Base-by-base conservation (phyloP, 2,888 invertebrate genomes). In the Caenorhabditis macrosperma region DNA sequence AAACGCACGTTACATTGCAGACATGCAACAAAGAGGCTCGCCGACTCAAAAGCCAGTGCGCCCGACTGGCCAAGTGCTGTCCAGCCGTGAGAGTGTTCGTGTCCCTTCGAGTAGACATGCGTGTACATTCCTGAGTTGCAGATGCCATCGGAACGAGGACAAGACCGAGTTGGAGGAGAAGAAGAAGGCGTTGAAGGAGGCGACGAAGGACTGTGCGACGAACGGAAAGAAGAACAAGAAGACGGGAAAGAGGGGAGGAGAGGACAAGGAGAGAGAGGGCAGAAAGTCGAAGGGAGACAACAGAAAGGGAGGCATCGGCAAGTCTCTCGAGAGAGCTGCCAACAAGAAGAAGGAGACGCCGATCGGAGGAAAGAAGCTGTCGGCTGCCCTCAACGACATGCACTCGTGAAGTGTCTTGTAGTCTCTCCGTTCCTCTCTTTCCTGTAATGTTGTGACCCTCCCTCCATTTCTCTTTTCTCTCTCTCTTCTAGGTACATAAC, bases 21-120 rank as follows among this genome's bases (percentile, higher is more conserved):
- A 80, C 80, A 46, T 83, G 83, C 54, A 78, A 79, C 64, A 81
- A 81, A 60, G 83, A 83, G 41, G 83, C 81, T 69, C 76, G 81
- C 33, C 69, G 71, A 72, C 71, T 82, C 38, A 72, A 79, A 64
- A 76, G 69, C 77, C 83, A 83, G 52, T 83, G 83, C 46, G 71
- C 81, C 35, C 78, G 81, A 67, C 64, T 83, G 35, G 81, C 83
- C 44, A 83, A 83, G 64, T 83, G 83, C 54, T 83, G 83, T 38
- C 75, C 79, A 33, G 79, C 77, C 15, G 83, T 77, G 44, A 79
- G 72, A 74, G 77, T 77, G 83, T 83, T 69, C 55, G 83, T 77
- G 24, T 44, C 22, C 38, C 44, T 20, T 26, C n/a, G 20, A 35
- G 33, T 17, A 17, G n/a, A 17, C 5, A n/a, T 44, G 17, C 10